These are phyloP conservation scores for Andrena cerasifolii DNA, from an alignment of 1,140 invertebrate species.

Conservation along the genomic window DNA sequence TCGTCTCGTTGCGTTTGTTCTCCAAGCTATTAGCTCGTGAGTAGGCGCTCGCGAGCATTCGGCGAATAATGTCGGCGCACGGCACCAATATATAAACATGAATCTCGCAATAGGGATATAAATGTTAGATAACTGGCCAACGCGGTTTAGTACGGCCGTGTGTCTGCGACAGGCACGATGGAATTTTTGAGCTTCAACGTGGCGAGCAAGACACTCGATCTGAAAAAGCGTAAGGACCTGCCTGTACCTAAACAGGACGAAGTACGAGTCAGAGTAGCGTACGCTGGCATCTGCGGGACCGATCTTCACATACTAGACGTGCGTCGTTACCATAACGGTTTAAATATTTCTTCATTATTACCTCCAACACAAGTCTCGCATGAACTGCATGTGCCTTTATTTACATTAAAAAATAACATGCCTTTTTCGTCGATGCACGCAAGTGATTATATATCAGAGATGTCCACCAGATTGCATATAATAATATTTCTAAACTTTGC, in stretches of 20 bases:
- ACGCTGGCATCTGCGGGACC: conserved; percentile 90
- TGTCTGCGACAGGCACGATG: conserved; percentile 75
- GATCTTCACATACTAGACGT: conserved; percentile 90
- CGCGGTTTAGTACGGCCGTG: background rate
- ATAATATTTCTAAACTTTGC: too few species aligned
- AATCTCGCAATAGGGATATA: conserved; percentile 33
- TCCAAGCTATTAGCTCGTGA: too few species aligned
- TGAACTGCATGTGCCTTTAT: too few species aligned
- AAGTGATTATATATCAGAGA: too few species aligned
- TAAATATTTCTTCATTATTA: background rate
- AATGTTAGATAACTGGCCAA: conserved; percentile 16
- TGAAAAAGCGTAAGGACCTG: conserved; percentile 78
- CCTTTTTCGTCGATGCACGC: background rate
- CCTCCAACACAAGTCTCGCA: too few species aligned
- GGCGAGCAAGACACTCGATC: conserved; percentile 78
- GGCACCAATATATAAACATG: conserved; percentile 37
- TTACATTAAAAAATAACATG: too few species aligned
- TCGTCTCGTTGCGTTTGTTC: background rate
- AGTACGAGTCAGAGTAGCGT: conserved; percentile 86
- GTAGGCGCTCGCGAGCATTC: background rate
- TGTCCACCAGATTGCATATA: too few species aligned
- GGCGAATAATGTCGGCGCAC: conserved; percentile 32
- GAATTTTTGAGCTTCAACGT: conserved; percentile 85
- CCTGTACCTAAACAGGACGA: conserved; percentile 82
- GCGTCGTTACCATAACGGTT: conserved; percentile 47